Evolutionary conservation across 2,888 invertebrate genomes (phyloP), one percentile per base, ranked within the genome.

Genomic region (Pelosia muscerda): DNA sequence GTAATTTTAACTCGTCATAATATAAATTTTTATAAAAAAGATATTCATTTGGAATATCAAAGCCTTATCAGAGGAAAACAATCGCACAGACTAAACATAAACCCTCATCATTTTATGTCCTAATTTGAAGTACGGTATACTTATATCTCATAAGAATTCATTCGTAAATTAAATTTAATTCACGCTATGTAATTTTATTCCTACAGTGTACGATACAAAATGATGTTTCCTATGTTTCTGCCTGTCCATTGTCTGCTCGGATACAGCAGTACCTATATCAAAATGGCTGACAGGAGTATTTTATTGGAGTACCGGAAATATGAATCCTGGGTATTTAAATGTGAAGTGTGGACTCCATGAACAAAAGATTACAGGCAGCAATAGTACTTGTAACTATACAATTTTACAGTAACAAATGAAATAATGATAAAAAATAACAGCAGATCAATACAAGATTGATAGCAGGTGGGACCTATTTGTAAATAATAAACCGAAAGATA

Each of bases 241-340:
- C 67, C 72, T 61, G 59, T 53, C 55, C 63, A 71, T 72, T 74
- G 78, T 77, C 68, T 69, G 69, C 58, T 25, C 38, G 49, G 42
- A 49, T 65, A 54, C 69, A 28, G 68, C 63, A 61, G 34, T 55
- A 78, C 77, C 73, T 76, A 64, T 69, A 72, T 79, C 63, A 64
- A 69, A 69, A 76, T 75, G 63, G 66, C 66, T 74, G 72, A 75
- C 66, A 64, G 31, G 60, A 70, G 28, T 66, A 66, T 71, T 79
- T 81, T 78, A 79, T 76, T 81, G 66, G 68, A 66, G 67, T 67
- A 69, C 68, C 71, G 65, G 76, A 73, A 81, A 67, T 81, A 65
- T 65, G 67, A 78, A 82, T 65, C 77, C 76, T 72, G 61, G 66
- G 66, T 76, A 80, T 84, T 28, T 42, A 11, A 19, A 42, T 42